Evolutionary conservation across 2,797 vertebrate genomes (phyloP), one percentile per base, ranked within the genome.

Genomic region (Schizopygopsis pylzovi): DNA sequence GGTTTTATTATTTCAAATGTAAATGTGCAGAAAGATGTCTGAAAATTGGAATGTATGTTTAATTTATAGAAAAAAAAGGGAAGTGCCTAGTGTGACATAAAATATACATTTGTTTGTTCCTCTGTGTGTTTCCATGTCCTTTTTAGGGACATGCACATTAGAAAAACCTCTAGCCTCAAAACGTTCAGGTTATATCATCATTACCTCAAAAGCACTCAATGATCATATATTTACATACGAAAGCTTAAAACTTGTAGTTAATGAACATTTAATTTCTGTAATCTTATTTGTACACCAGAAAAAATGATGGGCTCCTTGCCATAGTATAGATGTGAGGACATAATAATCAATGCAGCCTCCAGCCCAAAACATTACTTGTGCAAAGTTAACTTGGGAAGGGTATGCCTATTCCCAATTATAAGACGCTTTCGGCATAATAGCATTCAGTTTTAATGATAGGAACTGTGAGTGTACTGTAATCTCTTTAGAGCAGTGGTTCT

Each of bases 391-490:
- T 59, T 52, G 20, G 77, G 45, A 71, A 6, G 8, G 22, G 65
- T 25, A 59, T 76, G 20, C 43, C 56, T 47, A 67, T 59, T 79
- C 83, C 84, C 67, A 61, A 65, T 49, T n/a, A 73, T 28, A 22
- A 61, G 77, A 75, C 1, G 6, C 56, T 52, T 43, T 65, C 2
- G 79, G 33, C 79, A 79, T 78, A 56, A 47, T 79, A 73, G 54
- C 79, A 81, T 87, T 70, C 13, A 65, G 67, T 77, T 87, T 80
- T 85, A 85, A 81, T 85, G 84, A 85, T 22, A 52, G 22, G 45
- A 73, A 43, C 45, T 43, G 8, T 18, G 72, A 77, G 56, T 71
- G 59, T 81, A 39, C 70, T 65, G 68, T 52, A 41, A 81, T 85
- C 56, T 54, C 54, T 73, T 81, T 81, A 73, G 77, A 71, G 16